Conservation (phyloP, 2,797 vertebrate species). For the Botia almorhae region DNA sequence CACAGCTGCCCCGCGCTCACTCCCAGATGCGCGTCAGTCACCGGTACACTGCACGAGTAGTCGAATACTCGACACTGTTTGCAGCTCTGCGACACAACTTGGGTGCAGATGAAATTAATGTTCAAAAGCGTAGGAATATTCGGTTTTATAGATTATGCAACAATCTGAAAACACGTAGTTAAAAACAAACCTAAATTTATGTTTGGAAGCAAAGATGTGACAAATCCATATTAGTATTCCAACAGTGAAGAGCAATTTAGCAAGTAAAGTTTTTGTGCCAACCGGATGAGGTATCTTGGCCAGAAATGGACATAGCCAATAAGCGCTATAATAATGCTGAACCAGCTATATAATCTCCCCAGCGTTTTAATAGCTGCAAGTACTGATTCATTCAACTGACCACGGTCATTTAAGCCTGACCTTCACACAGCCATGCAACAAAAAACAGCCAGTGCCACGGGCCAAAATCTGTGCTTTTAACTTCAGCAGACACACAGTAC, state of each 20-base stretch:
- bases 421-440: conserved; percentile 29
- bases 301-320: conserved; percentile 37
- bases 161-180: background rate
- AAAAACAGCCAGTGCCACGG: conserved; percentile 10
- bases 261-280: conserved; percentile 6
- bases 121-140: background rate
- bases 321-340: conserved; percentile 49
- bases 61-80: background rate
- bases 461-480: conserved; percentile 30
- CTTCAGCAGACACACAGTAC: background rate
- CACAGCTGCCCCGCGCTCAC: conserved; percentile 57
- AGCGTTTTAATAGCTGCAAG: conserved; percentile 41
- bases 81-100: conserved; percentile 28
- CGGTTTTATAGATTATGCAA: no score
- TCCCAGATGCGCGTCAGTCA: conserved; percentile 40
- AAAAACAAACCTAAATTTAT: background rate
- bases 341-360: conserved; percentile 37
- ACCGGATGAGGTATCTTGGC: conserved; percentile 22
- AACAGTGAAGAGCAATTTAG: conserved; percentile 15
- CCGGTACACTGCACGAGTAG: background rate
- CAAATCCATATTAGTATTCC: conserved; percentile 31
- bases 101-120: background rate
- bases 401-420: conserved; percentile 44
- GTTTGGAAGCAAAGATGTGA: background rate
- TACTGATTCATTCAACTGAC: conserved; percentile 34